phyloP scores from a whole-genome alignment of 2,113 vertebrate species.

The Aramus guarauna region DNA sequence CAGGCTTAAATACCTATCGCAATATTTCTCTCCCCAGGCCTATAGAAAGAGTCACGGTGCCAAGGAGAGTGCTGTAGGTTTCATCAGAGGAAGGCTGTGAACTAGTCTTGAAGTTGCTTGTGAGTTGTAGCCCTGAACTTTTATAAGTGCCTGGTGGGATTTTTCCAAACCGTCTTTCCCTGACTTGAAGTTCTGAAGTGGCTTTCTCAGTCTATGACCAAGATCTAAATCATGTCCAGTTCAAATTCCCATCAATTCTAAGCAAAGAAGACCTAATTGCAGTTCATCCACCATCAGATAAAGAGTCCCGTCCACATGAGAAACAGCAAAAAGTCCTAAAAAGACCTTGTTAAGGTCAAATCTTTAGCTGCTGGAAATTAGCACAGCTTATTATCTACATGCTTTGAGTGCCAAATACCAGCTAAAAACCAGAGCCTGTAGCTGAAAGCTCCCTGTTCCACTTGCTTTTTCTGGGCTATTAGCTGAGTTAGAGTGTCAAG shows the following conservation, averaged over 20 bases:
- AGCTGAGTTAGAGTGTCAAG: background rate
- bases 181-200: background rate
- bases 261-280: background rate
- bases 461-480: background rate
- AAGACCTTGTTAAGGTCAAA: background rate
- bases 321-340: background rate
- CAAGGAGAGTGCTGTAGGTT: background rate
- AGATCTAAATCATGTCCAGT: background rate
- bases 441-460: background rate
- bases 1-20: background rate
- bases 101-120: background rate
- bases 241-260: background rate
- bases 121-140: background rate
- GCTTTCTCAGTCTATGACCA: background rate
- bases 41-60: background rate
- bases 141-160: background rate
- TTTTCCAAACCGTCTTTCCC: background rate
- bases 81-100: background rate
- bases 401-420: background rate
- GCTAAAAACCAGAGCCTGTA: background rate
- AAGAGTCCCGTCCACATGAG: background rate
- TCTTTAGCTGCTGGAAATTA: background rate
- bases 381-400: background rate
- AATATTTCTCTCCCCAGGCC: background rate
- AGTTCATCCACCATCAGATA: background rate